Evolutionary conservation across 2,888 invertebrate species (phyloP).

Genomic region (Campopleginae sp.): DNA sequence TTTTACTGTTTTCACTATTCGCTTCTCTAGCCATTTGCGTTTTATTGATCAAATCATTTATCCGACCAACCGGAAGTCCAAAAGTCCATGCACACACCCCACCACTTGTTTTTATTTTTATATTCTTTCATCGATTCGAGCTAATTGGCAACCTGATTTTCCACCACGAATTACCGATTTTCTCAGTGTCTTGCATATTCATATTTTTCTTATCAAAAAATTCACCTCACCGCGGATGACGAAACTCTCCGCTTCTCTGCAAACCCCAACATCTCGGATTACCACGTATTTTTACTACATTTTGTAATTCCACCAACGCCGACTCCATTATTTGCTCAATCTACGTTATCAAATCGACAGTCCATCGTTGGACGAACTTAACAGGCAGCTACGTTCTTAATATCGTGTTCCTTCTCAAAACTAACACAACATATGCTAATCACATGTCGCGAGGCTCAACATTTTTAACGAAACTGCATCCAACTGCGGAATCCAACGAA

Average conservation of each 20-base stretch:
- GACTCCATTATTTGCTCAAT: background rate
- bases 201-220: no score
- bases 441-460: slow-evolving; percentile 6
- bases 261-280: background rate
- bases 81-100: background rate
- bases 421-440: background rate
- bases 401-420: background rate
- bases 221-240: no score
- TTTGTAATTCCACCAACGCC: background rate
- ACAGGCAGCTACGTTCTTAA: background rate
- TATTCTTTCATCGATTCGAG: background rate
- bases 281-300: background rate
- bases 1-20: background rate
- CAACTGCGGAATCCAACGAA: no score
- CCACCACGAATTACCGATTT: background rate
- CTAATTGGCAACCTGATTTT: background rate
- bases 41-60: background rate
- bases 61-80: background rate
- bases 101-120: background rate
- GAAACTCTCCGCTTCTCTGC: background rate
- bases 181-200: no score
- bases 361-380: background rate
- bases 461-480: no score
- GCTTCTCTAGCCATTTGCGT: background rate
- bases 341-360: background rate